Evolutionary conservation across 2,888 invertebrate species (phyloP).

Genomic region (Zelleria hepariella): DNA sequence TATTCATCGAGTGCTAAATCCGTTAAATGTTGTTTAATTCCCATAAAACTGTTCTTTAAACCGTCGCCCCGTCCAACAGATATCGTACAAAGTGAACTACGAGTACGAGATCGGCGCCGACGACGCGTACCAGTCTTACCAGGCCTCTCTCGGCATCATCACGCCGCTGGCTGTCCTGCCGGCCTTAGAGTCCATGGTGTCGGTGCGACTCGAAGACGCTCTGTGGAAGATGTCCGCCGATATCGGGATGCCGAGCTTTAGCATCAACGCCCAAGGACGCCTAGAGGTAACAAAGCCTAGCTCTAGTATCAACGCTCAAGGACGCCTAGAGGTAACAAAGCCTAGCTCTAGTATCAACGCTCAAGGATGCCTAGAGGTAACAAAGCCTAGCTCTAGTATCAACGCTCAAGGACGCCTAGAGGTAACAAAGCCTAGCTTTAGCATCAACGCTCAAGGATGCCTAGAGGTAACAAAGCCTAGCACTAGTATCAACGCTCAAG

Average conservation of each 20-base stretch:
- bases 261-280: slow-evolving; percentile 49
- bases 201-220: slow-evolving; percentile 41
- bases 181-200: slow-evolving; percentile 39
- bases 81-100: slow-evolving; percentile 54
- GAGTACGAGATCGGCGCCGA: slow-evolving; percentile 54
- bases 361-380: slow-evolving; percentile 53
- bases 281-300: slow-evolving; percentile 37
- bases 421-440: slow-evolving; percentile 59
- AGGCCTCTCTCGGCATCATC: slow-evolving; percentile 45
- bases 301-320: slow-evolving; percentile 38
- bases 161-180: slow-evolving; percentile 55
- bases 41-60: too few relatives aligned
- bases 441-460: slow-evolving; percentile 49
- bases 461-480: too few relatives aligned
- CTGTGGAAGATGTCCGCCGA: slow-evolving; percentile 58
- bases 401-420: too few relatives aligned
- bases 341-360: slow-evolving; percentile 55
- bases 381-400: too few relatives aligned
- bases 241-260: slow-evolving; percentile 58
- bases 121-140: slow-evolving; percentile 52
- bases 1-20: too few relatives aligned
- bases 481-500: too few relatives aligned
- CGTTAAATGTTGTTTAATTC: too few relatives aligned
- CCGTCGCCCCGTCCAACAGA: slow-evolving; percentile 28
- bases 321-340: slow-evolving; percentile 58